These are phyloP conservation scores for Drosophila carrolli DNA, from an alignment of 1,140 invertebrate genomes.

Conservation along the genomic window DNA sequence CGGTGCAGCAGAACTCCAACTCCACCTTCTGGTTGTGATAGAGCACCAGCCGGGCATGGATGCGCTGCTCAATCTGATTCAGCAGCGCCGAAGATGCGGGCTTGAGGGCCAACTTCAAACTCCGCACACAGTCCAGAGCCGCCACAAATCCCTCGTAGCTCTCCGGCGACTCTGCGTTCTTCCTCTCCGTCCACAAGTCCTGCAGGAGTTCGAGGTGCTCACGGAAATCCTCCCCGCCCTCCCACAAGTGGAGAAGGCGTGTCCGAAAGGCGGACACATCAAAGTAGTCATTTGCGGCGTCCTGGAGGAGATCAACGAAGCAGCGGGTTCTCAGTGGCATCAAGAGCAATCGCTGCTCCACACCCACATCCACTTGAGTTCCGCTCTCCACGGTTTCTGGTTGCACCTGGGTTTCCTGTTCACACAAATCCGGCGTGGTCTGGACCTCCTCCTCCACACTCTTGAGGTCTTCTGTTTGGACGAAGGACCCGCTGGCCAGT, in stretches of 20 bases:
- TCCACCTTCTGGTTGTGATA: constrained; percentile 67
- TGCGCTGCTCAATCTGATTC: constrained; percentile 49
- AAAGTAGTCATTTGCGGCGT: constrained; percentile 3
- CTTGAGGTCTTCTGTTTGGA: constrained; percentile 35
- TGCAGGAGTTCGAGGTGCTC: constrained; percentile 61
- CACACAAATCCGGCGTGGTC: constrained; percentile 1
- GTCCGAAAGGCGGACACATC: constrained; percentile 34
- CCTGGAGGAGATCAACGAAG: constrained; percentile 52
- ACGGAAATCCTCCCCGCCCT: constrained; percentile 57
- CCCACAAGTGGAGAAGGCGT: constrained; percentile 58
- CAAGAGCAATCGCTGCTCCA: constrained; percentile 55
- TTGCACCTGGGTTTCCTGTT: constrained; percentile 26
- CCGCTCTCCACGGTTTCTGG: constrained; percentile 30
- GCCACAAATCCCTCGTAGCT: constrained; percentile 70
- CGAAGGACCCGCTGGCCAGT: constrained; percentile 9
- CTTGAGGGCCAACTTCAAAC: constrained; percentile 51
- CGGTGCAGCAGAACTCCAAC: constrained; percentile 72
- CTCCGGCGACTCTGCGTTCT: constrained; percentile 6
- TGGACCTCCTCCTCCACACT: constrained; percentile 23
- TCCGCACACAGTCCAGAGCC: constrained; percentile 56
- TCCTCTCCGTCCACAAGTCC: constrained; percentile 48
- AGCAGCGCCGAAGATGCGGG: constrained; percentile 53
- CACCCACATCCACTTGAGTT: constrained; percentile 53
- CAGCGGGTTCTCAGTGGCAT: constrained; percentile 49
- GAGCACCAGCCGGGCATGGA: constrained; percentile 61